A percentile compares a stretch with the other conserved stretches of the same genome.
phyloP scores from a whole-genome alignment of 2,888 invertebrate species.

The Marronus borbonicus region DNA sequence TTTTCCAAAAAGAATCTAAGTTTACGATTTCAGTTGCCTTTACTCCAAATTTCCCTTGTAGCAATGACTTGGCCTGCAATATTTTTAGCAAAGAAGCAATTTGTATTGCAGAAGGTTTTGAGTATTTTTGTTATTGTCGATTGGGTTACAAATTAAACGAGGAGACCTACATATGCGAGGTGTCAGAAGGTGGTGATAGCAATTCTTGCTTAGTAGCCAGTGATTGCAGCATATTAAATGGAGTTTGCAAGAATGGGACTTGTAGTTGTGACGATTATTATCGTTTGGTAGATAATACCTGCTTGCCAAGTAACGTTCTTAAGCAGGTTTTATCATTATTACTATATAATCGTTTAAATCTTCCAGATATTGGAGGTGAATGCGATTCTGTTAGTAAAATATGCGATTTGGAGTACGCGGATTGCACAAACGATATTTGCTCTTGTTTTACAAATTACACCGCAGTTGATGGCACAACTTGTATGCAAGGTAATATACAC shows the following conservation, averaged over 20 bases:
- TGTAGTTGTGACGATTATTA: slow-evolving; percentile 38
- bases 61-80: slow-evolving; percentile 11
- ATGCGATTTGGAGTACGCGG: slow-evolving; percentile 44
- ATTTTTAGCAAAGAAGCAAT: slow-evolving; percentile 23
- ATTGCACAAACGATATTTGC: slow-evolving; percentile 34
- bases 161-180: slow-evolving; percentile 29
- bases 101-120: slow-evolving; percentile 14
- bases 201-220: slow-evolving; percentile 5
- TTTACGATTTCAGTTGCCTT: slow-evolving; percentile 30
- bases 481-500: slow-evolving; percentile 37
- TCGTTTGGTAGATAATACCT: slow-evolving; percentile 42
- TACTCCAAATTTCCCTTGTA: slow-evolving; percentile 28
- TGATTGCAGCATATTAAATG: slow-evolving; percentile 40
- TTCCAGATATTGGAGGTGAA: slow-evolving; percentile 44
- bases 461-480: slow-evolving; percentile 18
- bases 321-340: background rate
- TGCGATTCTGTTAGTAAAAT: slow-evolving; percentile 25
- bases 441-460: slow-evolving; percentile 39
- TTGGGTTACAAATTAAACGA: slow-evolving; percentile 34
- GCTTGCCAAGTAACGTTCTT: slow-evolving; percentile 47
- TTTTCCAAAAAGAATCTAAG: background rate
- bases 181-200: background rate
- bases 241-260: slow-evolving; percentile 27
- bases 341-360: background rate
- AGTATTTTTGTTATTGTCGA: slow-evolving; percentile 38